These are phyloP conservation scores for Suricata suricatta DNA, from an alignment of 2,113 vertebrate genomes.

Conservation along the genomic window DNA sequence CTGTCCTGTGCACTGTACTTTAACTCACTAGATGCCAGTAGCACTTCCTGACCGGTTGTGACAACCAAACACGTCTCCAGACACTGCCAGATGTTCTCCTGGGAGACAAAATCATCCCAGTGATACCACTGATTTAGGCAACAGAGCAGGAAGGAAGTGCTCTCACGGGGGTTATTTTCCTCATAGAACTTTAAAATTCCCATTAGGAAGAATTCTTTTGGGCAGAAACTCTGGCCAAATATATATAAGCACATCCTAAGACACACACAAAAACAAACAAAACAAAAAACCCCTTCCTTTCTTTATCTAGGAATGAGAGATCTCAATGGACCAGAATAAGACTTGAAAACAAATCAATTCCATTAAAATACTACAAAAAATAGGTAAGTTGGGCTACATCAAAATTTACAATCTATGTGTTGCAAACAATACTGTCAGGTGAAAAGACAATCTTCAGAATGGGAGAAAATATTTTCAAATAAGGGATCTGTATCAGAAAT, in stretches of 20 bases:
- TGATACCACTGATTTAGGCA: not conserved
- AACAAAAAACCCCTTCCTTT: not conserved
- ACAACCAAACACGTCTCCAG: not conserved
- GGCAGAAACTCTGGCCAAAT: not conserved
- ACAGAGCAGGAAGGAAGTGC: not conserved
- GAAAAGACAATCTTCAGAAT: not conserved
- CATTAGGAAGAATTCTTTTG: constrained; percentile 9
- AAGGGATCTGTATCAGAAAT: not conserved
- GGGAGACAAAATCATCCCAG: not conserved
- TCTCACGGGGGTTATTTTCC: not conserved
- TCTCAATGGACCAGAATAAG: not conserved
- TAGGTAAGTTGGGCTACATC: not conserved
- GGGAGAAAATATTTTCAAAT: constrained; percentile 31
- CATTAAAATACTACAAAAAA: constrained; percentile 2
- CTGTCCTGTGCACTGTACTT: not conserved
- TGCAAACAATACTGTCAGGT: not conserved
- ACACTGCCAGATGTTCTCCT: not conserved
- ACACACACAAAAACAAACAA: not conserved
- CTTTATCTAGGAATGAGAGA: not conserved
- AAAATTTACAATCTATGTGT: constrained; percentile 17
- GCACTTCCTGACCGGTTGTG: not conserved
- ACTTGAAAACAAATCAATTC: constrained; percentile 18
- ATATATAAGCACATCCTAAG: not conserved
- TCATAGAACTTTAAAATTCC: constrained; percentile 5
- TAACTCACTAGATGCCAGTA: not conserved